These are phyloP conservation scores for Cantharis nigra DNA, from an alignment of 2,888 invertebrate genomes.

Conservation along the genomic window DNA sequence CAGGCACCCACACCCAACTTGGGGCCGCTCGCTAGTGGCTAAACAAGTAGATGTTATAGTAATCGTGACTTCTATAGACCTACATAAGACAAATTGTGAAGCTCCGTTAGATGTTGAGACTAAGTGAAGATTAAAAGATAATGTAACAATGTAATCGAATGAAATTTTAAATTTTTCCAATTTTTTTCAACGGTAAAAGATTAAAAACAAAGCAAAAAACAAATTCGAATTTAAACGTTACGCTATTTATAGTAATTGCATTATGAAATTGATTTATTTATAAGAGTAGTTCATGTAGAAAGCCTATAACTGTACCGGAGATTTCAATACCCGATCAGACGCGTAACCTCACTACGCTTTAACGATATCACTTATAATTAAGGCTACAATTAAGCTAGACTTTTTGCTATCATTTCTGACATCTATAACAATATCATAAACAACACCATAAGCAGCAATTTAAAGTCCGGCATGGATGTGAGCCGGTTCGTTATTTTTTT, in stretches of 20 bases:
- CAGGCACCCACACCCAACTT: conserved; percentile 49
- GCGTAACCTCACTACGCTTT: conserved; percentile 4
- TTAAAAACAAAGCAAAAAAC: not conserved
- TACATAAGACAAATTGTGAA: conserved; percentile 48
- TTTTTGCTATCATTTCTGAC: conserved; percentile 40
- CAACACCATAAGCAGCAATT: conserved; percentile 42
- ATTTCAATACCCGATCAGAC: conserved; percentile 4
- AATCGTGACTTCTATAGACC: conserved; percentile 48
- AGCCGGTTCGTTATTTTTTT: conserved; percentile 40
- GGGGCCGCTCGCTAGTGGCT: conserved; percentile 35
- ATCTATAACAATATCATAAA: conserved; percentile 51
- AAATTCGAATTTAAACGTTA: not conserved
- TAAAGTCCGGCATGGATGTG: conserved; percentile 37
- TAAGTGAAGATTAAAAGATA: conserved; percentile 44
- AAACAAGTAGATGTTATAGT: conserved; percentile 35
- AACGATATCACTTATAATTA: conserved; percentile 27
- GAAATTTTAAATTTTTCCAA: not conserved
- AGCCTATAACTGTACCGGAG: not conserved
- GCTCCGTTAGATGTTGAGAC: conserved; percentile 46
- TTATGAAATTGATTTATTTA: not conserved
- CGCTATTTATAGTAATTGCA: not conserved
- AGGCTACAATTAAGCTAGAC: conserved; percentile 31
- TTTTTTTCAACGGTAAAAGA: not conserved
- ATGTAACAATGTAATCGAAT: conserved; percentile 28
- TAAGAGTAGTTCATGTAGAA: not conserved